Conservation (phyloP, 2,113 vertebrate genomes). For the Oncorhynchus mykiss region DNA sequence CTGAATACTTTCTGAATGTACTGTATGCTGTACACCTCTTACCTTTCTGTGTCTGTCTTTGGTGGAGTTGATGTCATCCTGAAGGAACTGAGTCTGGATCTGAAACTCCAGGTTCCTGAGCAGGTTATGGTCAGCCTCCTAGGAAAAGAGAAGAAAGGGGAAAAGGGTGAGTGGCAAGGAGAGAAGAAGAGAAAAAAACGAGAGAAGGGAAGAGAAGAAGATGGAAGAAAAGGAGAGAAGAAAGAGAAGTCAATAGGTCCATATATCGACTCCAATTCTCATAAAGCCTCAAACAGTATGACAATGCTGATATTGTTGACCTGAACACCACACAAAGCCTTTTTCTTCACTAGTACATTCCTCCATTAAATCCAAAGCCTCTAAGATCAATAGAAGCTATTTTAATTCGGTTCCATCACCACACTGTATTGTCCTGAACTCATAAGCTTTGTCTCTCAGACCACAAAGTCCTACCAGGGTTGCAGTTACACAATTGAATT, state of each 20-base stretch:
- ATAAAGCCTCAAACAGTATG: no score
- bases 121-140: constrained; percentile 89
- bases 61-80: constrained; percentile 88
- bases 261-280: neutral
- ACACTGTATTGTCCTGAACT: no score
- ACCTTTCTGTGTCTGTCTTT: constrained; percentile 94
- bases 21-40: no score
- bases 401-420: neutral
- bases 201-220: neutral
- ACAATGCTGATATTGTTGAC: neutral
- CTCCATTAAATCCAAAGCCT: no score
- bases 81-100: constrained; percentile 91
- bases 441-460: no score
- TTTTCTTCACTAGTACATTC: no score
- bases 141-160: constrained; percentile 9
- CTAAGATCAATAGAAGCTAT: neutral
- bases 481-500: no score
- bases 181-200: neutral
- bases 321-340: neutral
- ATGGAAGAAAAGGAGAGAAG: neutral
- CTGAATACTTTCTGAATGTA: no score
- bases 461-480: no score
- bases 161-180: neutral
- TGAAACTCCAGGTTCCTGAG: constrained; percentile 87
- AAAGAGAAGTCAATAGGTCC: neutral